Evolutionary conservation across 2,113 vertebrate genomes (phyloP).

Genomic region (Clarias magur): DNA sequence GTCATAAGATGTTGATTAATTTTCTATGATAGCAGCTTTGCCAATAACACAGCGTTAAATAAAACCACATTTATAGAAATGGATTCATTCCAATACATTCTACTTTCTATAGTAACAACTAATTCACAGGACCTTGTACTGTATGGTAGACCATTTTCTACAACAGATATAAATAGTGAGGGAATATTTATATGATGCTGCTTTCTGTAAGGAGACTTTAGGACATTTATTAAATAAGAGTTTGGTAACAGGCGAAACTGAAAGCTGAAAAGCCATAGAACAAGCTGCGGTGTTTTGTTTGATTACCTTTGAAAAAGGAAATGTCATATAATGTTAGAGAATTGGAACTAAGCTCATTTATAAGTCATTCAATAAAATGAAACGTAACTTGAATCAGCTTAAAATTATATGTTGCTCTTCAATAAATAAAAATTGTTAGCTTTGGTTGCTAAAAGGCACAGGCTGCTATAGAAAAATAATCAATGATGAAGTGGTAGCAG

Average conservation of each 20-base stretch:
- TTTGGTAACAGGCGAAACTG: neutral
- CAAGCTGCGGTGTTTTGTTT: neutral
- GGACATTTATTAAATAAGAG: neutral
- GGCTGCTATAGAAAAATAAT: neutral
- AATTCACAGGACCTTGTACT: neutral
- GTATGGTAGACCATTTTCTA: neutral
- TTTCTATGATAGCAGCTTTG: neutral
- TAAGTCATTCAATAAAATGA: too few species aligned
- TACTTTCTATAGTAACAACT: neutral
- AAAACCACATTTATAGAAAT: neutral
- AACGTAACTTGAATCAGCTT: too few species aligned
- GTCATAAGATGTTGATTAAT: neutral
- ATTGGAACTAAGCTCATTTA: too few species aligned
- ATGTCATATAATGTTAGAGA: neutral
- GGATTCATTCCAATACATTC: neutral
- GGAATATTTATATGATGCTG: neutral
- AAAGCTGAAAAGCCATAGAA: too few species aligned
- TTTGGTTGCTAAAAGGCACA: neutral
- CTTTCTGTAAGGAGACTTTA: neutral
- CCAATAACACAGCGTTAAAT: neutral
- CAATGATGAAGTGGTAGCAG: neutral
- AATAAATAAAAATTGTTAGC: neutral
- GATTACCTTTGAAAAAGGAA: neutral
- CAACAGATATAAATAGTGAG: neutral
- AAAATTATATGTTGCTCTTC: too few species aligned